Evolutionary conservation across 2,797 vertebrate genomes (phyloP), one percentile per base, ranked within the genome.

Genomic region (Trachurus trachurus): DNA sequence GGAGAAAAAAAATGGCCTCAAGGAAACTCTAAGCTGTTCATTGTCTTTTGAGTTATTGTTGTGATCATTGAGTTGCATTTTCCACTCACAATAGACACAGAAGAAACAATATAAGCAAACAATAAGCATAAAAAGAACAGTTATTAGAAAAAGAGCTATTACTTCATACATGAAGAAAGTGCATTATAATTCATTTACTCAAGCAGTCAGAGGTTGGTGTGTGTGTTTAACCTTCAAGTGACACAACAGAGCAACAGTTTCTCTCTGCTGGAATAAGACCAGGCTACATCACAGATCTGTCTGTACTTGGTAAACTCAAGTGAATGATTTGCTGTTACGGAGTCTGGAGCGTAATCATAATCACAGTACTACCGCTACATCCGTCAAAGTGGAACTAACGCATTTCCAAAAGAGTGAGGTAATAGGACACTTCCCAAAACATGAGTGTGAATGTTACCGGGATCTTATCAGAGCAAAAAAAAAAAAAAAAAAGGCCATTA

Each of bases 321-420:
- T 71, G 31, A 66, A 70, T 26, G 37, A 77, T 70, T 40, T 73
- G 60, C 63, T 71, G 21, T 66, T 37, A 29, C 12, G 64, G 17
- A 58, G 39, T 49, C 44, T 61, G 52, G 34, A 65, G 39, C 72
- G 50, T 57, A 65, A 58, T 66, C 11, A 59, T 47, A 58, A 26
- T 29, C 74, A 34, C 31, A 34, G 53, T 60, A 26, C 49, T 65
- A 56, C 13, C 4, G 1, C 40, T 68, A 31, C 66, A 80, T 26
- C 26, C 26, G 22, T 45, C 26, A 7, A 17, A 70, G 59, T 62
- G 12, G 29, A 66, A 69, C 64, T 31, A 73, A 52, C 21, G 64
- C 21, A 49, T 78, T 67, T 59, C 8, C 8, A 56, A 71, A 74
- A 68, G 70, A 70, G 61, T 67, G 37, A 47, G 6, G 17, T 62